Conservation (phyloP, 2,113 vertebrate species). For the rat (Rattus norvegicus) region GRCr8 NC_086024.1:120370001-120370500, state of each 20-base stretch:
- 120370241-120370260: neutral
- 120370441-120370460: neutral
- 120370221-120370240: neutral
- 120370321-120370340: neutral
- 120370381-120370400: neutral
- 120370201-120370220: neutral
- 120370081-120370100: neutral
- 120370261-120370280: neutral
- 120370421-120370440: neutral
- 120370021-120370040: constrained; percentile 17
- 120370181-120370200: neutral
- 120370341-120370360: neutral
- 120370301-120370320: neutral
- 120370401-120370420: neutral
- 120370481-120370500: neutral
- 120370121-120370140: neutral
- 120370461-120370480: neutral
- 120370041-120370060: neutral
- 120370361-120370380: neutral
- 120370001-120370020: neutral
- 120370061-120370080: neutral
- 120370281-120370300: neutral
- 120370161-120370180: neutral
- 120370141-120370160: neutral
- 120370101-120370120: neutral